Conservation (phyloP, 2,888 invertebrate genomes). For the Smittia aterrima region DNA sequence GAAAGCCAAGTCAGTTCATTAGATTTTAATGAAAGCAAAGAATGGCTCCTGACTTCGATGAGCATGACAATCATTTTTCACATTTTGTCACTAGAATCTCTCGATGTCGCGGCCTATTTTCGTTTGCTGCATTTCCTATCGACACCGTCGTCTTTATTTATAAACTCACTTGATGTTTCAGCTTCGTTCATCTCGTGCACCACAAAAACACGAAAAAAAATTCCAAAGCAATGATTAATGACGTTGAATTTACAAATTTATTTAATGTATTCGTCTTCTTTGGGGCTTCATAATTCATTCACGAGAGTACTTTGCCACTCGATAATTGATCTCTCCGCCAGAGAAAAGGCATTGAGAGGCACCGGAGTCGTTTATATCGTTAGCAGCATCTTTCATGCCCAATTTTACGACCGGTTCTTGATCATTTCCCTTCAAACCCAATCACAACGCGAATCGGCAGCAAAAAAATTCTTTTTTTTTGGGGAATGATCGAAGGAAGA, state of each 20-base stretch:
- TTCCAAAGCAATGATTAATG: conserved; percentile 26
- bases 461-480: background rate
- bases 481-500: background rate
- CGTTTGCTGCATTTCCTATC: too few species aligned
- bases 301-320: conserved; percentile 31
- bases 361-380: too few species aligned
- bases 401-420: too few species aligned
- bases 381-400: too few species aligned
- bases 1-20: background rate
- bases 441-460: background rate
- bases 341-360: background rate
- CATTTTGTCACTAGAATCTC: background rate
- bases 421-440: too few species aligned
- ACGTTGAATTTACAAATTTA: conserved; percentile 27
- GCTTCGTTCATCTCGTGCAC: background rate
- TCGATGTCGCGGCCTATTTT: background rate
- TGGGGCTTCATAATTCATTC: conserved; percentile 30
- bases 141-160: background rate
- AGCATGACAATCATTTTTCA: background rate
- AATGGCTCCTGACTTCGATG: background rate
- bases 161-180: background rate
- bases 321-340: conserved; percentile 34
- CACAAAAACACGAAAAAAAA: background rate
- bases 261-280: background rate
- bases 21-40: background rate